These are phyloP conservation scores for Adoxophyes honmai DNA, from an alignment of 1,140 invertebrate genomes.

Conservation along the genomic window DNA sequence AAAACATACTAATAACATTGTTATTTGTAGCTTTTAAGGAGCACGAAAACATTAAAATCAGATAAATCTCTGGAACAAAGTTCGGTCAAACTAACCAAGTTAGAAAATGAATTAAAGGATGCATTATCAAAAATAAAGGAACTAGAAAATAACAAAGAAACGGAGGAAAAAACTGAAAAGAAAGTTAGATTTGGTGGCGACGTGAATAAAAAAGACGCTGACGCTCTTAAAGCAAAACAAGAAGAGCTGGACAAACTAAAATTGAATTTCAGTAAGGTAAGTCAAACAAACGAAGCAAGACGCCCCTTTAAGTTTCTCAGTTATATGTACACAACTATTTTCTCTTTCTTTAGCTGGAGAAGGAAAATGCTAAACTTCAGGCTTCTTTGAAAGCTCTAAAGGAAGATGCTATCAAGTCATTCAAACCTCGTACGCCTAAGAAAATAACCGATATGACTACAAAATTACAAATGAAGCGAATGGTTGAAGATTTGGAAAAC, in stretches of 20 bases:
- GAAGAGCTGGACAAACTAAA: constrained; percentile 74
- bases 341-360: constrained; percentile 73
- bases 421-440: constrained; percentile 81
- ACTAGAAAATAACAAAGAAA: constrained; percentile 72
- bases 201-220: constrained; percentile 75
- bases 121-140: constrained; percentile 80
- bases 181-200: constrained; percentile 69
- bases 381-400: constrained; percentile 80
- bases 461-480: constrained; percentile 85
- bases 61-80: constrained; percentile 77
- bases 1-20: not conserved
- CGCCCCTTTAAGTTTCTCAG: no score
- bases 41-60: constrained; percentile 72
- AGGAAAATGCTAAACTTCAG: constrained; percentile 79
- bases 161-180: constrained; percentile 75
- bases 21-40: constrained; percentile 67
- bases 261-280: constrained; percentile 65
- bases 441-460: constrained; percentile 84
- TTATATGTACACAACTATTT: no score
- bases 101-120: constrained; percentile 82
- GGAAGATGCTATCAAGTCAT: constrained; percentile 80
- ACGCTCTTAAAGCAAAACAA: constrained; percentile 76
- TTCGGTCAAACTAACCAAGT: constrained; percentile 79
- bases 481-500: constrained; percentile 87
- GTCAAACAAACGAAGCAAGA: no score